These are phyloP conservation scores for Entomobrya proxima DNA, from an alignment of 2,888 invertebrate genomes.

Conservation along the genomic window DNA sequence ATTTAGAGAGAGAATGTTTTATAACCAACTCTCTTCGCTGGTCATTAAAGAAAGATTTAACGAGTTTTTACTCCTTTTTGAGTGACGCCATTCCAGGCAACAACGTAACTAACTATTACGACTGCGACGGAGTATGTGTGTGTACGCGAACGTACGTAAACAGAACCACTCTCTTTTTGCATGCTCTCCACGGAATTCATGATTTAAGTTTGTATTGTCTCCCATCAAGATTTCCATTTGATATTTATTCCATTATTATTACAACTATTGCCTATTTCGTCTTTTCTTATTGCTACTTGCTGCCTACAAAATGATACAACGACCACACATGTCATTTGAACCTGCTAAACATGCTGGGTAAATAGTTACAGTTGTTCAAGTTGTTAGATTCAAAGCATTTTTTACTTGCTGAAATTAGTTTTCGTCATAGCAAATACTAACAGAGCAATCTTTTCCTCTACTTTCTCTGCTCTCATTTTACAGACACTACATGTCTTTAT, in stretches of 20 bases:
- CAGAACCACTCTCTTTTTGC: no score
- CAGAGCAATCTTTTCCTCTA: no score
- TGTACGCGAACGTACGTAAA: no score
- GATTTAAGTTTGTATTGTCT: conserved; percentile 24
- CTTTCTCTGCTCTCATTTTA: background rate
- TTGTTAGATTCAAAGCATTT: background rate
- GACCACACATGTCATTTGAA: background rate
- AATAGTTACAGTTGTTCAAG: background rate
- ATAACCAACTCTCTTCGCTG: conserved; percentile 20
- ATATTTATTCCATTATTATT: conserved; percentile 12
- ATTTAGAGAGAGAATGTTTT: conserved; percentile 20
- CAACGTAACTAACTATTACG: background rate
- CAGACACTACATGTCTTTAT: background rate
- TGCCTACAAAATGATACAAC: background rate
- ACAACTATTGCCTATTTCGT: background rate
- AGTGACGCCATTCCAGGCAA: background rate
- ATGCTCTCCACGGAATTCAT: background rate
- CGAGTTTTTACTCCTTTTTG: conserved; percentile 36
- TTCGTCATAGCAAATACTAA: background rate
- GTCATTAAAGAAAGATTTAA: conserved; percentile 46
- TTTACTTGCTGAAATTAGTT: background rate
- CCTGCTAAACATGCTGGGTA: background rate
- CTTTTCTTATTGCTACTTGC: background rate
- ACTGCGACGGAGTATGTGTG: background rate
- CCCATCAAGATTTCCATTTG: conserved; percentile 26